Evolutionary conservation across 2,888 invertebrate genomes (phyloP), one percentile per base, ranked within the genome.

Genomic region (Drosophila fungiperda): DNA sequence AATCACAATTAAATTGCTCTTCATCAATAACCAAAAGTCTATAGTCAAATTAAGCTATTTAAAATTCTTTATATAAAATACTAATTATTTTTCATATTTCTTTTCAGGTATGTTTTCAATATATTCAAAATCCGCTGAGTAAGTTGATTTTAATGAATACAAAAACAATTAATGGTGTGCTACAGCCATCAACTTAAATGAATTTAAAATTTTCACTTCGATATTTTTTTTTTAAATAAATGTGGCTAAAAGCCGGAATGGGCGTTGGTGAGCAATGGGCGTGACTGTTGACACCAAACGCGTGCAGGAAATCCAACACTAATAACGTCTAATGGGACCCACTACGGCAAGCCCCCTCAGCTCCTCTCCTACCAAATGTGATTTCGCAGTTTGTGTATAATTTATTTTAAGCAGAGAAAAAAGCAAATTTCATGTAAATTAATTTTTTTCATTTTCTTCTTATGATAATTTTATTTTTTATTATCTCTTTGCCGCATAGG

Each of bases 371-470:
- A 11, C n/a, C 45, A 11, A 11, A 38, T 4, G n/a, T 15, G 49
- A 33, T 9, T 36, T 49, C 20, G 59, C 65, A 60, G 49, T 69
- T 64, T 62, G 48, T 29, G 64, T 61, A 72, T 78, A 76, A 80
- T 79, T 82, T 82, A 69, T 76, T 76, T 81, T 68, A 60, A 45
- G 68, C 50, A 58, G 38, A 62, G 68, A 67, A 62, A 32, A 63
- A 75, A 74, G 50, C 59, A 77, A 83, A 82, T 78, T 82, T 82
- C 85, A 85, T 83, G 82, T 77, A 85, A 83, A 85, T 85, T 85
- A 82, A 83, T 83, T 82, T 78, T 80, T 81, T 74, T 69, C 75
- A 59, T 78, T 70, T 80, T 81, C 75, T 79, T 75, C 55, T 78
- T 80, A 69, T 83, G 66, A 71, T 79, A 79, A 79, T 82, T 80